phyloP scores from a whole-genome alignment of 2,888 invertebrate species.

The Ornithoptera priamus region DNA sequence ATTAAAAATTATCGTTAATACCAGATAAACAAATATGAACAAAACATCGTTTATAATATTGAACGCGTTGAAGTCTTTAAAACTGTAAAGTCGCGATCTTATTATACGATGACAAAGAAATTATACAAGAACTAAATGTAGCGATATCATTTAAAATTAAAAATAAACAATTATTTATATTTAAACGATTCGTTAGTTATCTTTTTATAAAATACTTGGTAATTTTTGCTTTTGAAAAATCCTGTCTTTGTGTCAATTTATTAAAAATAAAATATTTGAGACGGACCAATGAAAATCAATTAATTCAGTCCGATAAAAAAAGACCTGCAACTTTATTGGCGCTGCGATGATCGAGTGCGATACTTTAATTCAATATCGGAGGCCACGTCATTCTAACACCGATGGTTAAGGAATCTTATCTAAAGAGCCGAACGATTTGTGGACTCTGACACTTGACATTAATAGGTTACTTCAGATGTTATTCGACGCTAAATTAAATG shows the following conservation, averaged over 20 bases:
- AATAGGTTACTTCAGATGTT: conserved; percentile 16
- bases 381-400: conserved; percentile 36
- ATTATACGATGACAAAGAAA: conserved; percentile 2
- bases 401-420: conserved; percentile 36
- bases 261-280: conserved; percentile 47
- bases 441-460: conserved; percentile 25
- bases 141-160: conserved; percentile 12
- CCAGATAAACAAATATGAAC: neutral
- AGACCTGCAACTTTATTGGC: conserved; percentile 61
- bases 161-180: conserved; percentile 17
- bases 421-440: conserved; percentile 19
- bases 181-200: conserved; percentile 7
- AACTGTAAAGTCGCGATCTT: conserved; percentile 24
- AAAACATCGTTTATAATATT: neutral
- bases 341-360: conserved; percentile 53
- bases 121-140: conserved; percentile 9
- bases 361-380: conserved; percentile 61
- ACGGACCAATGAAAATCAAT: conserved; percentile 62
- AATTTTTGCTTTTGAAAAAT: conserved; percentile 24
- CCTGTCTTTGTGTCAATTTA: conserved; percentile 21
- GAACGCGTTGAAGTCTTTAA: conserved; percentile 49
- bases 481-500: conserved; percentile 13
- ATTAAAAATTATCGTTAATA: too few relatives aligned
- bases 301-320: conserved; percentile 56
- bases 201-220: conserved; percentile 21